phyloP scores from a whole-genome alignment of 2,797 vertebrate genomes.

The Sebastes cheni region DNA sequence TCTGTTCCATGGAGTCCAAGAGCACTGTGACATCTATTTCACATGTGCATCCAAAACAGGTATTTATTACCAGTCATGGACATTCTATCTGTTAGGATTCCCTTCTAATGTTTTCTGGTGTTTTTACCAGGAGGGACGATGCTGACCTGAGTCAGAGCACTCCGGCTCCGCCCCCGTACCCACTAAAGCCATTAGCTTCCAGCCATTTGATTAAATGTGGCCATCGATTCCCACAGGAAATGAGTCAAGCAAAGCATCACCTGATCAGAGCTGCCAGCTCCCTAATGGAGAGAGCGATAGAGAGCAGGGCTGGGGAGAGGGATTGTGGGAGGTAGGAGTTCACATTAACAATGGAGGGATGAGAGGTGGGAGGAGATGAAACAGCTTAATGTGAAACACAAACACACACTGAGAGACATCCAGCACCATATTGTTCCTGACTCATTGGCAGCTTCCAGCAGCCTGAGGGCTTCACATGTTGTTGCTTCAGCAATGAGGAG shows the following conservation, averaged over 20 bases:
- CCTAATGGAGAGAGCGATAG: conserved; percentile 22
- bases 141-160: conserved; percentile 37
- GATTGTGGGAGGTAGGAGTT: conserved; percentile 44
- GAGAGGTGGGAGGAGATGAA: conserved; percentile 53
- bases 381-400: conserved; percentile 48
- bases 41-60: background rate
- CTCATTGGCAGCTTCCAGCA: conserved; percentile 42
- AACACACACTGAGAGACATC: conserved; percentile 29
- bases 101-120: background rate
- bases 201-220: conserved; percentile 68
- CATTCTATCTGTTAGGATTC: background rate
- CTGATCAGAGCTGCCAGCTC: conserved; percentile 60
- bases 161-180: conserved; percentile 11
- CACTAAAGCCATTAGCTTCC: conserved; percentile 56
- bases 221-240: conserved; percentile 70
- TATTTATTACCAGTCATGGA: background rate
- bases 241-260: conserved; percentile 54
- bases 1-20: background rate
- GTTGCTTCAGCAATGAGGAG: conserved; percentile 24
- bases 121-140: conserved; percentile 25
- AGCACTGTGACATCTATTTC: background rate
- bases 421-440: conserved; percentile 40
- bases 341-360: conserved; percentile 47
- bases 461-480: conserved; percentile 37
- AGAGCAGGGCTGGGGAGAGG: conserved; percentile 10